Conservation (phyloP, 1,140 invertebrate genomes). For the Lepidurus apus region DNA sequence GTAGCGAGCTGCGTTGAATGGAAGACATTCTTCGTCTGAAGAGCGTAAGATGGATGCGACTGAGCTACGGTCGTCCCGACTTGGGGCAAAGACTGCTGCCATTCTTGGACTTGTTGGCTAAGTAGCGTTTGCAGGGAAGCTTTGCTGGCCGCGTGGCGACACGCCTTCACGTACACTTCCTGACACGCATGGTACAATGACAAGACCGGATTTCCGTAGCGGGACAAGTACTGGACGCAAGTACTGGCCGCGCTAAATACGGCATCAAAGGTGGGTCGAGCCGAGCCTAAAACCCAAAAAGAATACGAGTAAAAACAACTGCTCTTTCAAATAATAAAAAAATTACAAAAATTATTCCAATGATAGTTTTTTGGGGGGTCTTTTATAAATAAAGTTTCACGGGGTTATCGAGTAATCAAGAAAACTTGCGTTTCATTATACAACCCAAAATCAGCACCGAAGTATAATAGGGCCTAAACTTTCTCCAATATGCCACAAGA, state of each 20-base stretch:
- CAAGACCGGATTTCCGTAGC: not conserved
- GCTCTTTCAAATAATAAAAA: not conserved
- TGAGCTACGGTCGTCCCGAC: not conserved
- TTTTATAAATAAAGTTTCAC: too few species aligned
- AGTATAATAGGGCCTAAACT: too few species aligned
- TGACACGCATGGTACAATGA: conserved; percentile 4
- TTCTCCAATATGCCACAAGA: too few species aligned
- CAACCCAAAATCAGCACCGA: too few species aligned
- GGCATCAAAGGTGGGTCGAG: not conserved
- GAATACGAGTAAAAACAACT: not conserved
- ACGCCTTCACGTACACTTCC: conserved; percentile 4
- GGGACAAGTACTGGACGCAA: not conserved
- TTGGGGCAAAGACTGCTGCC: not conserved
- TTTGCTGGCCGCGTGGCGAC: not conserved
- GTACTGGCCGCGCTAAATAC: not conserved
- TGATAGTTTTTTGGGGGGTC: not conserved
- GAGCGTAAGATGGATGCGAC: not conserved
- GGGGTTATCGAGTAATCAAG: too few species aligned
- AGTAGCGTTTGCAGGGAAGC: not conserved
- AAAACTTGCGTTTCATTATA: too few species aligned
- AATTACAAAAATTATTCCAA: not conserved
- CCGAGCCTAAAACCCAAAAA: not conserved
- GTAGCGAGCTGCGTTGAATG: not conserved
- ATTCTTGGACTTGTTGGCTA: not conserved
- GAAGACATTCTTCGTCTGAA: not conserved